Conservation (phyloP, 92 coral and sea anemone genomes). For the Diadumene lineata region DNA sequence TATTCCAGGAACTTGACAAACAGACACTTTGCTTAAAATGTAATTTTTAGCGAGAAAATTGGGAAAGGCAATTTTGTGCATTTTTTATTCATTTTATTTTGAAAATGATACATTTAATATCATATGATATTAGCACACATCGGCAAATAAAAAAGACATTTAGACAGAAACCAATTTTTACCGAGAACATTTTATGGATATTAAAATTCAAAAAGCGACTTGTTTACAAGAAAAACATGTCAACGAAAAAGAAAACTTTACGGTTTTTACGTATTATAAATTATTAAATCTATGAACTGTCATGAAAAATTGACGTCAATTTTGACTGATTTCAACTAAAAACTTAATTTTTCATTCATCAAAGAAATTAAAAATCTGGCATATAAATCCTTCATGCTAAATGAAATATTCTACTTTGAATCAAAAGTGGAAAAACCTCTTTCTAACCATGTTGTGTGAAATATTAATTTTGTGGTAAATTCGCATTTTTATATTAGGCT, state of each 20-base stretch:
- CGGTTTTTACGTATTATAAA: neutral
- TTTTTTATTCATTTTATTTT: too few relatives aligned
- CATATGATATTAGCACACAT: neutral
- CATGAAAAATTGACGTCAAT: neutral
- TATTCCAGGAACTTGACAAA: neutral
- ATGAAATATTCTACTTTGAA: neutral
- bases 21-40: too few relatives aligned
- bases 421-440: conserved; percentile 1
- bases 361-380: neutral
- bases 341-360: neutral
- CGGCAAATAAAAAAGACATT: neutral
- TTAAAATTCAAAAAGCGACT: neutral
- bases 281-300: neutral
- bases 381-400: neutral
- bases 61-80: neutral
- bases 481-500: neutral
- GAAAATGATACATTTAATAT: neutral
- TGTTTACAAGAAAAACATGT: neutral
- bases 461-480: conserved; percentile 10
- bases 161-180: neutral
- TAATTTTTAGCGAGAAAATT: too few relatives aligned
- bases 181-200: neutral
- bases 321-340: neutral
- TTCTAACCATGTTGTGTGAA: neutral
- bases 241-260: neutral